Evolutionary conservation across 2,888 invertebrate species (phyloP).

Genomic region (Papilio protenor): DNA sequence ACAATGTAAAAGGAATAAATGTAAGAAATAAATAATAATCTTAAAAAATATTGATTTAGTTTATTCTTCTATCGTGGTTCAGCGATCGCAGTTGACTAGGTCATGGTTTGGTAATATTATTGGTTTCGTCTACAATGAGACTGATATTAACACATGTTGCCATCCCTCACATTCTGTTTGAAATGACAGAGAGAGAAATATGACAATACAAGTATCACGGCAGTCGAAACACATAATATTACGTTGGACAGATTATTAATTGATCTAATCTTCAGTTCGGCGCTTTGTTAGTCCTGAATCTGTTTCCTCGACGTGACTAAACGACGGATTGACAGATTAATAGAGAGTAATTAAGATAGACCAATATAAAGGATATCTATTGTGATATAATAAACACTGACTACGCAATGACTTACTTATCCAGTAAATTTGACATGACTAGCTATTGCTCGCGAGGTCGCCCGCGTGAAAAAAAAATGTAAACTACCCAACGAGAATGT

Average conservation of each 20-base stretch:
- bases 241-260: background rate
- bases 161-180: background rate
- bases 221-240: background rate
- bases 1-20: background rate
- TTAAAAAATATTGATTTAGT: background rate
- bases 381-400: too few relatives aligned
- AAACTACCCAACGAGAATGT: too few relatives aligned
- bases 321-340: background rate
- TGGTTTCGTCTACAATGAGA: too few relatives aligned
- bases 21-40: too few relatives aligned
- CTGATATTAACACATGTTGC: background rate
- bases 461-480: too few relatives aligned
- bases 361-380: background rate
- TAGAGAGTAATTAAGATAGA: conserved; percentile 1
- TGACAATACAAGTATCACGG: background rate
- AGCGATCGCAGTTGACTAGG: background rate
- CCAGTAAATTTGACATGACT: too few relatives aligned
- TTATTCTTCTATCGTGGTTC: background rate
- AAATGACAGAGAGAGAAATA: background rate
- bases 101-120: background rate
- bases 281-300: background rate
- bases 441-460: too few relatives aligned
- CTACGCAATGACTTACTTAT: too few relatives aligned
- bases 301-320: conserved; percentile 9
- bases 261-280: background rate